Base-by-base conservation (phyloP, 2,113 vertebrate genomes). In the Hippolais icterina region DNA sequence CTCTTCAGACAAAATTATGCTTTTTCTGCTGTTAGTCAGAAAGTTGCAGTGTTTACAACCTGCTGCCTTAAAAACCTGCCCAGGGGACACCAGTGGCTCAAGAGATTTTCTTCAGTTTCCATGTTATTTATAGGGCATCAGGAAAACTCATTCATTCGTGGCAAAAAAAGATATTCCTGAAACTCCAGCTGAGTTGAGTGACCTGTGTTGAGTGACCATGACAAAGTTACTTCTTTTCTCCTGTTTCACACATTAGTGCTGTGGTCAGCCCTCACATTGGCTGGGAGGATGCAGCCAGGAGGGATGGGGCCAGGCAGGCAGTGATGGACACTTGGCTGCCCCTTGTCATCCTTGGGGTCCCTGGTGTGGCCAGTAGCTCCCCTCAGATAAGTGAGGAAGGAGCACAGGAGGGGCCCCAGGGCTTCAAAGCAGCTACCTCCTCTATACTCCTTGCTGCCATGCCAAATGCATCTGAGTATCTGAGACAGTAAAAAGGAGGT, bases 31-130 rank as follows among this genome's bases (percentile, higher is more conserved):
- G 16, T 12, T 72, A 29, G 20, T 76, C 46, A 57, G 44, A 53
- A 84, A 71, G 41, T 57, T 78, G 46, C 37, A 52, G 49, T 5
- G 3, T 86, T 86, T 83, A 35, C 72, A 74, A 83, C 56, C 41
- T 64, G 65, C 71, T 85, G 6, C 52, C 56, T 69, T 53, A 50
- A 59, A 79, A 89, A 64, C 39, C 31, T 37, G 1, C 60, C 39
- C 42, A 14, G 56, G 68, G 93, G 79, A 42, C 69, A 54, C 28
- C 25, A 41, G 16, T 20, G 68, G 23, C 88, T 69, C 50, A 25
- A 16, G 57, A 80, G 85, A 65, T 96, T 94, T 93, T 78, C 56
- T 22, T 85, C 80, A 21, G 27, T 83, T 96, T 95, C 80, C 70
- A 27, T 81, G 68, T 83, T 92, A 66, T 80, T 93, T 90, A 22